These are phyloP conservation scores for Oncorhynchus mykiss DNA, from an alignment of 2,113 vertebrate species.

Conservation along the genomic window DNA sequence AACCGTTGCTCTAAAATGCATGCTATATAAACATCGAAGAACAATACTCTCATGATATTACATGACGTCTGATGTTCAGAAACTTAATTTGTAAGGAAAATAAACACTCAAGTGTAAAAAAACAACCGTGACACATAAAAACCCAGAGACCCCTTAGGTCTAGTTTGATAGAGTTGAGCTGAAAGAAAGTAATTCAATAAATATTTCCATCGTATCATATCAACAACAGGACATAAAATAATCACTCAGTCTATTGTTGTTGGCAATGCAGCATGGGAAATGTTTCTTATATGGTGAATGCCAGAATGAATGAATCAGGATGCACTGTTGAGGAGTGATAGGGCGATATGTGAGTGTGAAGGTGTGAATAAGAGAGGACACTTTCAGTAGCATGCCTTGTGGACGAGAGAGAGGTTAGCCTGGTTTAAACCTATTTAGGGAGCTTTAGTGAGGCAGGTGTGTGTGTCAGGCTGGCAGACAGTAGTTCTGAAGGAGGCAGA, in stretches of 20 bases:
- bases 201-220: not conserved
- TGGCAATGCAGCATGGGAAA: constrained; percentile 8
- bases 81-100: not conserved
- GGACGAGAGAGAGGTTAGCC: not conserved
- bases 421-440: not conserved
- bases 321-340: not conserved
- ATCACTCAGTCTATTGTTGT: not conserved
- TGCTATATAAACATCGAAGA: not conserved
- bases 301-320: not conserved
- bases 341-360: not conserved
- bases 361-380: not conserved
- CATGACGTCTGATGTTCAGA: not conserved
- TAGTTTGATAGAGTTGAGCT: not conserved
- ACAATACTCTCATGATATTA: not conserved
- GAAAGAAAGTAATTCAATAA: constrained; percentile 2
- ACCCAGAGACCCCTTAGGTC: not conserved
- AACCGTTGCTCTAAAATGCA: not conserved
- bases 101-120: not conserved
- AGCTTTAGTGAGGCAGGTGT: not conserved
- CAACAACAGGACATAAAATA: constrained; percentile 2
- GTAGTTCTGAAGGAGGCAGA: not conserved
- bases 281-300: not conserved
- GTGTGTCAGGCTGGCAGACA: not conserved
- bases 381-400: not conserved
- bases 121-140: not conserved